Percentiles rank a stretch among this genome's conserved stretches.
These are phyloP conservation scores for Stenodera caucasica DNA, from an alignment of 2,888 invertebrate genomes.

Conservation along the genomic window DNA sequence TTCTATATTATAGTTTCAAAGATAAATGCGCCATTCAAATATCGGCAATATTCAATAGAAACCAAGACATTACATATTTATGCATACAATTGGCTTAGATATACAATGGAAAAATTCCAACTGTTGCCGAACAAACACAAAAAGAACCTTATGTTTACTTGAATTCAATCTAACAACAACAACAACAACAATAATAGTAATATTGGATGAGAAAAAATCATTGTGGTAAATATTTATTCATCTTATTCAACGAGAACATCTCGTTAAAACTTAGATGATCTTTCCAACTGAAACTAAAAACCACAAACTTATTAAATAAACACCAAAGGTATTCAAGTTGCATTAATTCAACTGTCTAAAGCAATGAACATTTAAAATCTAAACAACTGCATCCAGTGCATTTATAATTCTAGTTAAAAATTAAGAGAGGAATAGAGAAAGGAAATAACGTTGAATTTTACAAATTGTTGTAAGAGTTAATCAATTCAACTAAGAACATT, in stretches of 20 bases:
- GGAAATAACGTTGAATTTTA: conserved; percentile 8
- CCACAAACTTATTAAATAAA: not conserved
- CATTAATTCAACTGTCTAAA: conserved; percentile 1
- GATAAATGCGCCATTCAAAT: too few species aligned
- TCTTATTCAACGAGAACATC: not conserved
- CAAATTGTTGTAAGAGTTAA: conserved; percentile 1
- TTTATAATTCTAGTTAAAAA: not conserved
- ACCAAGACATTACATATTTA: conserved; percentile 8
- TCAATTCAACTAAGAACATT: not conserved
- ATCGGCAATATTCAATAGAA: conserved; percentile 8
- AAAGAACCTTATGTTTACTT: not conserved
- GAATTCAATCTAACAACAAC: not conserved
- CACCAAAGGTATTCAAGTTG: not conserved
- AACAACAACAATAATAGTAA: conserved; percentile 4
- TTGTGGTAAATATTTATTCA: not conserved
- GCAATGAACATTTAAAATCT: conserved; percentile 2
- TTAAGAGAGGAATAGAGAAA: too few species aligned
- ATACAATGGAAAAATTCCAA: conserved; percentile 3
- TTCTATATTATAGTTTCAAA: too few species aligned
- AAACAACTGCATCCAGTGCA: not conserved
- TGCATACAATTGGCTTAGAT: not conserved
- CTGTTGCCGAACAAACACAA: not conserved
- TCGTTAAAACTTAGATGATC: not conserved
- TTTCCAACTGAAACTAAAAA: not conserved
- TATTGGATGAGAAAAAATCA: not conserved